Evolutionary conservation across 2,888 invertebrate species (phyloP).

Genomic region (Elmis aenea): DNA sequence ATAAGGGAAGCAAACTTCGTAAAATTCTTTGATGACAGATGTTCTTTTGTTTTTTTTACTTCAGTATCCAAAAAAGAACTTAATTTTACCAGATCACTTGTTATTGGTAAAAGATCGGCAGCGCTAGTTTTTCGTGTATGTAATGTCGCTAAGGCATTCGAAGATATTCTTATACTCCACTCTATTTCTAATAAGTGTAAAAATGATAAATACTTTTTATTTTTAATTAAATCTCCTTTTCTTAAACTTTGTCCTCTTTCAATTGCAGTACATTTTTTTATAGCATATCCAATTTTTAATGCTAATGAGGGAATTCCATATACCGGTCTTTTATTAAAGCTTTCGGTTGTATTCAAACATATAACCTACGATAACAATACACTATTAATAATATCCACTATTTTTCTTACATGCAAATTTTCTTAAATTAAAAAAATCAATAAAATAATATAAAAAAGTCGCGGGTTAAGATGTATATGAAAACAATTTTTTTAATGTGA

Average conservation of each 20-base stretch:
- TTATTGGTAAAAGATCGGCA: constrained; percentile 21
- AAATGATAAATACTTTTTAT: constrained; percentile 9
- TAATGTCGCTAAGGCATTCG: constrained; percentile 19
- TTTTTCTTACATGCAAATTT: constrained; percentile 10
- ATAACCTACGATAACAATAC: constrained; percentile 9
- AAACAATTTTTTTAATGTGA: too few relatives aligned
- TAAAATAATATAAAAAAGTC: too few relatives aligned
- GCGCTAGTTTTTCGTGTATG: constrained; percentile 16
- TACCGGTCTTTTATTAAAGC: constrained; percentile 4
- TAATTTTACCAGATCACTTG: constrained; percentile 20
- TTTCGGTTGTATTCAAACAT: background rate
- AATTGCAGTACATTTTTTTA: constrained; percentile 14
- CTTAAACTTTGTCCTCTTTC: constrained; percentile 12
- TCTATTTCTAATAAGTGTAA: constrained; percentile 18
- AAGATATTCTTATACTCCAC: constrained; percentile 21
- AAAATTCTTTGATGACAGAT: background rate
- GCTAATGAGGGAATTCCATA: constrained; percentile 11
- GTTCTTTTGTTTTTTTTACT: constrained; percentile 8
- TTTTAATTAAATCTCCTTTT: constrained; percentile 7
- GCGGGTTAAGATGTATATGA: too few relatives aligned
- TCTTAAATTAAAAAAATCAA: constrained; percentile 6
- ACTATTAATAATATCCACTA: constrained; percentile 9
- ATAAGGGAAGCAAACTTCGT: constrained; percentile 2
- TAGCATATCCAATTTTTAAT: constrained; percentile 15
- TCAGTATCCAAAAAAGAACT: constrained; percentile 15